Base-by-base conservation (phyloP, 2,797 vertebrate genomes). In the Pteropus rufus region DNA sequence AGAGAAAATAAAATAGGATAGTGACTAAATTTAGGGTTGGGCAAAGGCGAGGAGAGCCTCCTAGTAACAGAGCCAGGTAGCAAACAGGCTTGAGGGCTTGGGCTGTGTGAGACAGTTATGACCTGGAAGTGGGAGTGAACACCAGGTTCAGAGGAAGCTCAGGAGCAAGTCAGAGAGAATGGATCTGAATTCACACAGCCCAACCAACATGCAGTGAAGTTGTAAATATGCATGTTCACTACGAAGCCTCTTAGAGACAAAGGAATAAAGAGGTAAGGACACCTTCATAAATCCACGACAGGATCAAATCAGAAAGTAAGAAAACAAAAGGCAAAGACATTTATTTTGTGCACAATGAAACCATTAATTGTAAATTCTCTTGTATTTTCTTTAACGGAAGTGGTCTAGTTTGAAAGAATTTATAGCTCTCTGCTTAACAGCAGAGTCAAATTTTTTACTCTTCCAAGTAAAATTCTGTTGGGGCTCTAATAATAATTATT, bases 401-500 rank as follows among this genome's bases (percentile, higher is more conserved):
- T 56, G 21, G 31, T 75, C 52, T 62, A 31, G 24, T 70, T 81
- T 85, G 49, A 91, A 56, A 93, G 75, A 93, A 97, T 95, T 81
- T 94, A 58, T 64, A 81, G 7, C 23, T 86, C n/a, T 95, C n/a
- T 39, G 54, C n/a, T 91, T 89, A 79, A 83, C 1, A 64, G 91
- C 69, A 86, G 31, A 91, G 86, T 94, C 75, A 54, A 26, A 39
- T 82, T 67, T 93, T 92, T 89, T n/a, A 85, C 5, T 95, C 88
- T 96, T 96, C 95, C 87, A 97, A 92, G 86, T 84, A 95, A 96
- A 97, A 95, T 94, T 96, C 94, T 84, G n/a, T 65, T 80, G 76
- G 94, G 94, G 64, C 62, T 98, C 73, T 85, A 97, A 97, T 89
- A 60, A 94, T 86, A 91, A 96, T 96, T 98, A 97, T 94, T 97